A percentile compares a stretch with the other conserved stretches of the same genome.
Evolutionary conservation across 2,888 invertebrate genomes (phyloP).

Genomic region (Erebia epiphron): DNA sequence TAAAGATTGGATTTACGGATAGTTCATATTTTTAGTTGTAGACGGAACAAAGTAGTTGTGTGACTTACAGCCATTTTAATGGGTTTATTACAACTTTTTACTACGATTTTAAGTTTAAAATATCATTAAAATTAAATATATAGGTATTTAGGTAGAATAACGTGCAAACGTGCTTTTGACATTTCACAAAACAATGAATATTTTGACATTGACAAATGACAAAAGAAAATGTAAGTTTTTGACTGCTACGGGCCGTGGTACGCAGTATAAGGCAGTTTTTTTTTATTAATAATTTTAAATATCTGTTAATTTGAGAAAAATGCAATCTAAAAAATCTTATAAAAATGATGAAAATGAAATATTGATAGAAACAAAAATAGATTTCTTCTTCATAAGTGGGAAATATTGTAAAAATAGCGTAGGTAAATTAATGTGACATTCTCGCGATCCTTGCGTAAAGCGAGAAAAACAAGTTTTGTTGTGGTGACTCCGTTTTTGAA

Average conservation of each 20-base stretch:
- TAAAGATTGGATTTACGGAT: neutral
- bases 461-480: slow-evolving; percentile 44
- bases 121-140: slow-evolving; percentile 9
- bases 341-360: neutral
- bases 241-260: neutral
- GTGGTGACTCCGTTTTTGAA: slow-evolving; percentile 48
- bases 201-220: slow-evolving; percentile 2
- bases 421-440: neutral
- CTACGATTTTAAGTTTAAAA: neutral
- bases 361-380: neutral
- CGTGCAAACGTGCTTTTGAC: slow-evolving; percentile 17
- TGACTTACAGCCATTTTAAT: slow-evolving; percentile 65
- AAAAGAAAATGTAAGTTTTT: neutral
- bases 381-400: neutral
- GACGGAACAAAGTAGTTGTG: neutral
- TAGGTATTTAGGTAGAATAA: slow-evolving; percentile 26
- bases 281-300: neutral
- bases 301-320: neutral
- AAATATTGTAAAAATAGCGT: neutral
- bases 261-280: neutral
- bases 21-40: slow-evolving; percentile 7
- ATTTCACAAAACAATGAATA: neutral
- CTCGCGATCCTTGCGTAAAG: slow-evolving; percentile 34
- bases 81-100: slow-evolving; percentile 10
- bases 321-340: no score